Conservation (phyloP, 2,113 vertebrate species). For the Odontesthes bonariensis region DNA sequence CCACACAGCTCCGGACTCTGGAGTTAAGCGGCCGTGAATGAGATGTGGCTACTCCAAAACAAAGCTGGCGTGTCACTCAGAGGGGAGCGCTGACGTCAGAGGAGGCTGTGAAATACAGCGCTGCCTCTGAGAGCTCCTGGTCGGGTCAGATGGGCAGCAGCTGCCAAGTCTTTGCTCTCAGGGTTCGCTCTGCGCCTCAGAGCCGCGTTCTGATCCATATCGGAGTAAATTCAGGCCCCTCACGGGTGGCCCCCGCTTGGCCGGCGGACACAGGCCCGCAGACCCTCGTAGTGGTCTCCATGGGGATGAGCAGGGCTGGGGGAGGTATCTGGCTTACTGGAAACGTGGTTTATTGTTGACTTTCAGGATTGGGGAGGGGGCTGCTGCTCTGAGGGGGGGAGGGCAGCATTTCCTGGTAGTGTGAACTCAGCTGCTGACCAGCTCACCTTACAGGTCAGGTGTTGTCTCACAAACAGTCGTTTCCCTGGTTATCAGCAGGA, state of each 20-base stretch:
- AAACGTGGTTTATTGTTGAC: constrained; percentile 83
- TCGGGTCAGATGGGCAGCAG: constrained; percentile 15
- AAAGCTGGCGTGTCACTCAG: constrained; percentile 63
- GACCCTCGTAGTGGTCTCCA: constrained; percentile 73
- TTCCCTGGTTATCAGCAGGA: too few relatives aligned
- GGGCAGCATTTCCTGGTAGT: constrained; percentile 20
- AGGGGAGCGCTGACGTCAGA: constrained; percentile 61
- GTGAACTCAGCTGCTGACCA: constrained; percentile 4
- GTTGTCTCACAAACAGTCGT: not conserved
- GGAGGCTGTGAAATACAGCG: constrained; percentile 37
- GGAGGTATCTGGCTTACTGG: constrained; percentile 84
- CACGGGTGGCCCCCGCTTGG: constrained; percentile 78
- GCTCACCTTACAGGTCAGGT: not conserved
- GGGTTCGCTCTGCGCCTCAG: constrained; percentile 16
- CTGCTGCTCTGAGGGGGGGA: not conserved
- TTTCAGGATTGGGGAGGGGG: constrained; percentile 76
- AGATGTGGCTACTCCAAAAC: constrained; percentile 65
- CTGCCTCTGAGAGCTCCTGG: not conserved
- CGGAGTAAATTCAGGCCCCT: constrained; percentile 17
- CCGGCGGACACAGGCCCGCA: constrained; percentile 53
- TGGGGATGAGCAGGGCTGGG: constrained; percentile 72
- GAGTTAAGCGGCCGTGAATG: constrained; percentile 75
- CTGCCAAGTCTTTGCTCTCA: constrained; percentile 32
- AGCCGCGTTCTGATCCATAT: constrained; percentile 48
- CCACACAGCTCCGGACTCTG: constrained; percentile 27